phyloP scores from a whole-genome alignment of 2,113 vertebrate genomes.

The Prunella himalayana region DNA sequence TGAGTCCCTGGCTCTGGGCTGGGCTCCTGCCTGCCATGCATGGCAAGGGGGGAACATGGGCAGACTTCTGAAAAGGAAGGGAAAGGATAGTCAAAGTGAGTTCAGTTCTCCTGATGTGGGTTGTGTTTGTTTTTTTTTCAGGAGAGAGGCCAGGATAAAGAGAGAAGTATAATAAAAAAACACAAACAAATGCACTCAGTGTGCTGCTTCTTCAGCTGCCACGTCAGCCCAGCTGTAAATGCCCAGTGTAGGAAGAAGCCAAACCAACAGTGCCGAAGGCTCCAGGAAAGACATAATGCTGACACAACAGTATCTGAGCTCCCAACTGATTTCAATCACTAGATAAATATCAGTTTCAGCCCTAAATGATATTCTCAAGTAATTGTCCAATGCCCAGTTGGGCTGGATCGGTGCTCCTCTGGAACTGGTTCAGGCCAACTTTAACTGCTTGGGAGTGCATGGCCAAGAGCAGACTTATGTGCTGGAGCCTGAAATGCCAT shows the following conservation, averaged over 20 bases:
- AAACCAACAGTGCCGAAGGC: conserved; percentile 53
- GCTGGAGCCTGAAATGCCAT: conserved; percentile 71
- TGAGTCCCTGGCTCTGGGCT: neutral
- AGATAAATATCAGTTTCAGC: conserved; percentile 77
- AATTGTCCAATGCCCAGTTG: conserved; percentile 70
- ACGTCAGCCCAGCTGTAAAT: conserved; percentile 58
- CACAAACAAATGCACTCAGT: conserved; percentile 25
- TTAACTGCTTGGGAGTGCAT: conserved; percentile 28
- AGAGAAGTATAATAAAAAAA: conserved; percentile 23
- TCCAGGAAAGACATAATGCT: conserved; percentile 70
- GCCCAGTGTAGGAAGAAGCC: conserved; percentile 47
- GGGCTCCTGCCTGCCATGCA: neutral
- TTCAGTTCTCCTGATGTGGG: neutral
- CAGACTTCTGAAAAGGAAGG: neutral
- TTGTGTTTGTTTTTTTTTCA: neutral
- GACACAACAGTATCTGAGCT: conserved; percentile 66
- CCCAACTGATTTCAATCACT: conserved; percentile 78
- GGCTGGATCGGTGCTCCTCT: conserved; percentile 70
- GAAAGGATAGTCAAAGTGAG: neutral
- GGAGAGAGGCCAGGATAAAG: neutral
- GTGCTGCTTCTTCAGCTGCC: conserved; percentile 53
- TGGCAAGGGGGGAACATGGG: rapidly evolving
- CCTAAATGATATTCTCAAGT: conserved; percentile 68
- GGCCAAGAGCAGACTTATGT: conserved; percentile 72
- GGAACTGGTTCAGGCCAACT: conserved; percentile 68